Evolutionary conservation across 2,113 vertebrate genomes (phyloP).

Genomic region (Pteronura brasiliensis): DNA sequence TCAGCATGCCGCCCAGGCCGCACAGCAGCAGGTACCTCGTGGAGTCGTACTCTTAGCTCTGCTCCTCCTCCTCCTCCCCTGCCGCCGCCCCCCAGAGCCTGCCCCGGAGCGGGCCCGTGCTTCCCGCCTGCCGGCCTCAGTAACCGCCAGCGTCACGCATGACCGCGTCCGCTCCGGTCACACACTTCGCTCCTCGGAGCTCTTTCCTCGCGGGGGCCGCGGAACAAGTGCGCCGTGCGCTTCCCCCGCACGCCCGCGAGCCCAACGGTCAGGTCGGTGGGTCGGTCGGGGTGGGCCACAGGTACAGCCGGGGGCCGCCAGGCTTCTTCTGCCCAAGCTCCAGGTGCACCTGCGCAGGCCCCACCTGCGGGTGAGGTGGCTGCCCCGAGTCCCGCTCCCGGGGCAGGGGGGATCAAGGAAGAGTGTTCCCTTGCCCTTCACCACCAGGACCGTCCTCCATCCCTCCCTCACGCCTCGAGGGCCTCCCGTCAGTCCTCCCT

Average conservation of each 20-base stretch:
- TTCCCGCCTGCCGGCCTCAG: neutral
- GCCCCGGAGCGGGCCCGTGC: fast-evolving
- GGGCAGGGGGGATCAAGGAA: neutral
- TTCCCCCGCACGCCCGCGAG: fast-evolving
- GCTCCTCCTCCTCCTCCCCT: neutral
- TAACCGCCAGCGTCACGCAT: neutral
- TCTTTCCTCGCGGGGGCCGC: fast-evolving
- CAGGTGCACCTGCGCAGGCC: neutral
- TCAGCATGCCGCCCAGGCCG: constrained; percentile 49
- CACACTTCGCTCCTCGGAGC: fast-evolving
- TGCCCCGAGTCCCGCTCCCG: fast-evolving
- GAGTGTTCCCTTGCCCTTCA: neutral
- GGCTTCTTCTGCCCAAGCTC: fast-evolving
- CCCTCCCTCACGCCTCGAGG: neutral
- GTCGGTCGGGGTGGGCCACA: fast-evolving
- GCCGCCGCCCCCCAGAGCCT: neutral
- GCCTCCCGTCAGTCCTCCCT: neutral
- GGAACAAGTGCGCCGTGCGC: neutral
- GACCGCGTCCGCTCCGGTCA: neutral
- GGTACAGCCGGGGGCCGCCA: fast-evolving
- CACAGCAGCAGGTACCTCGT: constrained; percentile 30
- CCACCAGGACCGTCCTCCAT: neutral
- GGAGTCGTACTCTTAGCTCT: constrained; percentile 1
- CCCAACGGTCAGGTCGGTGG: neutral
- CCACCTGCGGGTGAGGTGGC: fast-evolving